Evolutionary conservation across 2,113 vertebrate species (phyloP).

Genomic region (Xiphophorus couchianus): DNA sequence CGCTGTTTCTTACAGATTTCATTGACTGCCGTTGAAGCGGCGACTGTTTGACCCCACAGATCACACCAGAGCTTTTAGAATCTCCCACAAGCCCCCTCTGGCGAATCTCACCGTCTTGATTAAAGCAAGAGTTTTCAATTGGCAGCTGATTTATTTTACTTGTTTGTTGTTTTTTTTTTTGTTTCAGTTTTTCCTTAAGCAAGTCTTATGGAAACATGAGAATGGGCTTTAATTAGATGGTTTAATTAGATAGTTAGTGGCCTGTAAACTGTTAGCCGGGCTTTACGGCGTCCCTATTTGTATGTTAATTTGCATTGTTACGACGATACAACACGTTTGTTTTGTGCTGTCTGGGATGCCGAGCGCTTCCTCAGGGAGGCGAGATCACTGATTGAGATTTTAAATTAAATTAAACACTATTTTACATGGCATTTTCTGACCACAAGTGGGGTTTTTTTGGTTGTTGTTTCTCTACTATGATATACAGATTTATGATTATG

Average conservation of each 20-base stretch:
- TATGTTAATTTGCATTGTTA: slow-evolving; percentile 62
- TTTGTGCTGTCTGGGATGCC: slow-evolving; percentile 33
- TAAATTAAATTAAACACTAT: not conserved
- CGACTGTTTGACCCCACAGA: slow-evolving; percentile 23
- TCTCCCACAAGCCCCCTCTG: not conserved
- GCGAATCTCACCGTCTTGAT: not conserved
- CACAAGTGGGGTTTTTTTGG: not conserved
- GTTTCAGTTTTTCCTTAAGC: not conserved
- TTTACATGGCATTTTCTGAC: not conserved
- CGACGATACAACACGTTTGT: slow-evolving; percentile 47
- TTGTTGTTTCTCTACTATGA: not conserved
- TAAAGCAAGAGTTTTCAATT: not conserved
- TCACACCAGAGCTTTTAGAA: slow-evolving; percentile 16
- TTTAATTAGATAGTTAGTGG: slow-evolving; percentile 65
- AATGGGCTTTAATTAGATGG: slow-evolving; percentile 47
- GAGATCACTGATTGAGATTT: slow-evolving; percentile 13
- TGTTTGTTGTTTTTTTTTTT: no score
- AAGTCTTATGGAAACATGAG: slow-evolving; percentile 20
- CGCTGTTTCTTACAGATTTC: slow-evolving; percentile 20
- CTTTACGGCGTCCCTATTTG: slow-evolving; percentile 60
- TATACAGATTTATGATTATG: not conserved
- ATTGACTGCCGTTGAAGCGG: slow-evolving; percentile 17
- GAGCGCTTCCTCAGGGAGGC: slow-evolving; percentile 15
- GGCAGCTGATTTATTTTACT: not conserved
- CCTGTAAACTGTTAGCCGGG: slow-evolving; percentile 55